Evolutionary conservation across 2,113 vertebrate genomes (phyloP).

Genomic region (Oncorhynchus nerka): DNA sequence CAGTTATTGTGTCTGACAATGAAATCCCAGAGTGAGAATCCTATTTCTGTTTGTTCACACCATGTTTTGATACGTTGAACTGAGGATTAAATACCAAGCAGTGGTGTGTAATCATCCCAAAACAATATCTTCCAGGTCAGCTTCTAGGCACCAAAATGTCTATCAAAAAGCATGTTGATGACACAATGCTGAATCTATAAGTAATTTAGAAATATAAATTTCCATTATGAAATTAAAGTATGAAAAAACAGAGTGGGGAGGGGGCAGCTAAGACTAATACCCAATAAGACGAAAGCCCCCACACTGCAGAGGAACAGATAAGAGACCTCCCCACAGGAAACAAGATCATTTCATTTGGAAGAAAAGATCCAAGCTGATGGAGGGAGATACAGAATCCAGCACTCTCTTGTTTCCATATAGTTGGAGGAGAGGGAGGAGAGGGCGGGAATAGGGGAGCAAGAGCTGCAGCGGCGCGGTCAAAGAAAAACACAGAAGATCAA

Average conservation of each 20-base stretch:
- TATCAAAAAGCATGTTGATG: conserved; percentile 11
- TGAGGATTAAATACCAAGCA: conserved; percentile 16
- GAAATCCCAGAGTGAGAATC: not conserved
- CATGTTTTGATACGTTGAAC: conserved; percentile 38
- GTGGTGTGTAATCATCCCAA: conserved; percentile 38
- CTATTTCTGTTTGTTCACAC: conserved; percentile 29
- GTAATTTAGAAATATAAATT: not conserved
- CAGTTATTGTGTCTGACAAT: not conserved
- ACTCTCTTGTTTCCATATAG: conserved; percentile 63
- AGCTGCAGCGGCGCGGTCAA: conserved; percentile 73
- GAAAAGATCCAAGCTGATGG: conserved; percentile 36
- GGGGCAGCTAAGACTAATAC: conserved; percentile 64
- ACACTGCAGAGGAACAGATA: conserved; percentile 58
- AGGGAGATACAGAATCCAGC: conserved; percentile 50
- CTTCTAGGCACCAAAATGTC: not conserved
- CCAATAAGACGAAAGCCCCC: conserved; percentile 64
- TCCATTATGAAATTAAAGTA: conserved; percentile 56
- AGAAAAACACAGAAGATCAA: conserved; percentile 72
- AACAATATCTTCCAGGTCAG: conserved; percentile 47
- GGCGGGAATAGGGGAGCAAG: conserved; percentile 39
- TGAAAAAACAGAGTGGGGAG: conserved; percentile 19
- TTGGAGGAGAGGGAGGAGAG: conserved; percentile 12
- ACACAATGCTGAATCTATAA: not conserved
- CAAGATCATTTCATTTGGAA: conserved; percentile 63
- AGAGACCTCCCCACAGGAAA: conserved; percentile 55